These are phyloP conservation scores for Rhagonycha fulva DNA, from an alignment of 2,888 invertebrate genomes.

Conservation along the genomic window DNA sequence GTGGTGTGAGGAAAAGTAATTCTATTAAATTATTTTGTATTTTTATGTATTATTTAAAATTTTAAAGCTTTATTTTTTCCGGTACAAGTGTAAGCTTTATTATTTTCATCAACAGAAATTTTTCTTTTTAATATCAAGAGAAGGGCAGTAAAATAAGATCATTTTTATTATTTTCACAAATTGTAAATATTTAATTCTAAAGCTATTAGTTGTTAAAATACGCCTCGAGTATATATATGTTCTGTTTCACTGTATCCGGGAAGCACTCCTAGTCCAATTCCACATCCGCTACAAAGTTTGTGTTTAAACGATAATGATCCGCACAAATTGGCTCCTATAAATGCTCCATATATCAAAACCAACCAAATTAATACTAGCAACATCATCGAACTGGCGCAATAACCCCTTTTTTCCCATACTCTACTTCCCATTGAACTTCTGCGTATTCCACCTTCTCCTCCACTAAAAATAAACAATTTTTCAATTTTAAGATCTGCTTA, in stretches of 20 bases:
- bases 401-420: background rate
- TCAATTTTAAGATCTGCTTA: background rate
- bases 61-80: background rate
- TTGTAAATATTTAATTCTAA: background rate
- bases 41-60: background rate
- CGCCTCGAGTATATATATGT: background rate
- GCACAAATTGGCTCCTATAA: slow-evolving; percentile 26
- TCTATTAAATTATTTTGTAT: background rate
- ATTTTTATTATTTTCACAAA: background rate
- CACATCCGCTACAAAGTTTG: background rate
- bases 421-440: background rate
- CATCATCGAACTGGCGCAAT: slow-evolving; percentile 14
- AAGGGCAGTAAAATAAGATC: background rate
- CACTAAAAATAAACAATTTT: background rate
- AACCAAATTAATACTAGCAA: slow-evolving; percentile 26
- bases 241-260: background rate
- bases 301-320: background rate
- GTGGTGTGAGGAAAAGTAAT: slow-evolving; percentile 88
- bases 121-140: background rate
- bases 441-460: background rate
- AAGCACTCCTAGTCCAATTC: background rate
- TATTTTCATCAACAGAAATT: background rate
- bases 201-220: background rate
- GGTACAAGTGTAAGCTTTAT: background rate
- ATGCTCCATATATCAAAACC: slow-evolving; percentile 29